These are phyloP conservation scores for Eubasilissa splendida DNA, from an alignment of 2,888 invertebrate genomes.

Conservation along the genomic window DNA sequence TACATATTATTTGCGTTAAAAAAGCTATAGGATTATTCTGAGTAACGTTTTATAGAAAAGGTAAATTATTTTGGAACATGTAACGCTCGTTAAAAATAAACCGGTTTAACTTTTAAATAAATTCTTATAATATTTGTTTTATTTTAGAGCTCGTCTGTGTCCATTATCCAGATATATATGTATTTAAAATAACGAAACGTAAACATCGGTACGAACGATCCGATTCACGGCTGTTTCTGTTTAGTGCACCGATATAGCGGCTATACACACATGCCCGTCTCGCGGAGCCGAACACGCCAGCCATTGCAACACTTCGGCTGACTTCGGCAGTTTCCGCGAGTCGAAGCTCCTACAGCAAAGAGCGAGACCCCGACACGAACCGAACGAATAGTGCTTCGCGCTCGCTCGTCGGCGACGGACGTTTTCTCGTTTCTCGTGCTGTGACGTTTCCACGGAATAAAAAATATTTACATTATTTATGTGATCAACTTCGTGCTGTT, in stretches of 20 bases:
- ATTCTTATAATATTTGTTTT: conserved; percentile 19
- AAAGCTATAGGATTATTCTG: no score
- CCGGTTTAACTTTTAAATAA: background rate
- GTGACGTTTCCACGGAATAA: conserved; percentile 27
- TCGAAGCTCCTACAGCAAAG: conserved; percentile 31
- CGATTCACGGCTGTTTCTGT: conserved; percentile 32
- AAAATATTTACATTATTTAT: conserved; percentile 25
- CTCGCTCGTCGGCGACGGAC: conserved; percentile 38
- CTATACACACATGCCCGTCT: conserved; percentile 17
- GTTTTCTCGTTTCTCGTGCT: background rate
- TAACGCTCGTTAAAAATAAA: no score
- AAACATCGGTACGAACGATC: conserved; percentile 26
- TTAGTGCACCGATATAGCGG: conserved; percentile 31
- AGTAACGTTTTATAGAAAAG: no score
- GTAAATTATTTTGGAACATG: no score
- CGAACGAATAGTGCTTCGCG: conserved; percentile 43
- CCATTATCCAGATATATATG: conserved; percentile 36
- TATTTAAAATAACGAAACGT: conserved; percentile 40
- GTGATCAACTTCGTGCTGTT: conserved; percentile 23
- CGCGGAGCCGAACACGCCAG: conserved; percentile 17
- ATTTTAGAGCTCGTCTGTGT: conserved; percentile 30
- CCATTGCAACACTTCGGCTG: conserved; percentile 23
- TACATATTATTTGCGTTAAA: background rate
- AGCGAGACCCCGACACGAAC: conserved; percentile 29
- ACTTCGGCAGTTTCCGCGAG: conserved; percentile 31